Evolutionary conservation across 2,888 invertebrate genomes (phyloP).

Genomic region (Poecilus cupreus): DNA sequence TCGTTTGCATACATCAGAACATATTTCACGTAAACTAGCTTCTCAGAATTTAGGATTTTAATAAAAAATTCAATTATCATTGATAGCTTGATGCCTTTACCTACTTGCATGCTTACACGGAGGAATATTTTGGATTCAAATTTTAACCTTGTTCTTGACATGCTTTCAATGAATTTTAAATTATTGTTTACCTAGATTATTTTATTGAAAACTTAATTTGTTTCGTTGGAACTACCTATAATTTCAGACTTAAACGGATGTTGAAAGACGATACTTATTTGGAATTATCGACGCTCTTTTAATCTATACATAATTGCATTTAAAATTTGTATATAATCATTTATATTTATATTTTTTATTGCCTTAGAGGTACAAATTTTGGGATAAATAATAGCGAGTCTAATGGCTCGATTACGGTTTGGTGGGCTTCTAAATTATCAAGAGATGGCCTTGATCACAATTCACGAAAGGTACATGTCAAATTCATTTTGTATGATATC

Average conservation of each 20-base stretch:
- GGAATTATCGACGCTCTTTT: too few species aligned
- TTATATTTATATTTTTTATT: too few species aligned
- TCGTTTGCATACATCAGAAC: constrained; percentile 40
- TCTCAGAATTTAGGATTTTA: constrained; percentile 39
- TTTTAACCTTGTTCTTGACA: constrained; percentile 23
- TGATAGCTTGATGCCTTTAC: background rate
- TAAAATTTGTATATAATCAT: too few species aligned
- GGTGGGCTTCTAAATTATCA: too few species aligned
- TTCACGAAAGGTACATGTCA: too few species aligned
- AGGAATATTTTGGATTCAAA: background rate
- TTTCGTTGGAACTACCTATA: background rate
- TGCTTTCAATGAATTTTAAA: constrained; percentile 24
- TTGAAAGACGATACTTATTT: background rate
- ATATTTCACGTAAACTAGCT: constrained; percentile 35
- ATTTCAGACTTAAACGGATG: background rate
- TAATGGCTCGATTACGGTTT: too few species aligned
- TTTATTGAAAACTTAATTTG: constrained; percentile 2
- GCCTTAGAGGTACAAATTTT: too few species aligned
- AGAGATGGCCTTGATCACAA: too few species aligned
- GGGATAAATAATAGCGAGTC: too few species aligned
- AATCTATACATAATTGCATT: too few species aligned
- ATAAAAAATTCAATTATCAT: constrained; percentile 37
- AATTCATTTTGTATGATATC: too few species aligned
- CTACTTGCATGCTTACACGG: constrained; percentile 5
- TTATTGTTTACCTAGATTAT: constrained; percentile 32